Evolutionary conservation across 2,797 vertebrate species (phyloP), one percentile per base, ranked within the genome.

Genomic region (Falco cherrug): DNA sequence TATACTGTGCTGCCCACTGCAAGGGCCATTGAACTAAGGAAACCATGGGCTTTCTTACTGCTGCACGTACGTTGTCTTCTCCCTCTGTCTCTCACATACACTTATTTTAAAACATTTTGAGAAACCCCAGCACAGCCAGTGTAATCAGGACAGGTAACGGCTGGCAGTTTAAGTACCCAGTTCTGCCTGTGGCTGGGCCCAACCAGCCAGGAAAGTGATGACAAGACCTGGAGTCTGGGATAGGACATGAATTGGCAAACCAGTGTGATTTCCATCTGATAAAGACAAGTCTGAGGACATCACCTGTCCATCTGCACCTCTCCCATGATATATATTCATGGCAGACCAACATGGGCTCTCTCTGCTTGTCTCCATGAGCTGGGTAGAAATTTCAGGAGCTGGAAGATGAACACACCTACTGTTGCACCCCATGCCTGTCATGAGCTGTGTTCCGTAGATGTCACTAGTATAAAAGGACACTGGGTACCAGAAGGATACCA

Each of bases 1-100:
- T 82, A 83, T 4, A 73, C 76, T 41, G 31, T 84, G 69, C 60
- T 96, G 90, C 89, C 95, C 82, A 85, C 64, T 83, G 87, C 56
- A 84, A 95, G 61, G 41, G 54, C 50, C 77, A 64, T 67, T 87
- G 86, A 95, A 61, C 56, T 61, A 31, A 85, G 84, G 69, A 86
- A 63, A 76, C 69, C 37, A 5, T 6, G 43, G 47, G 73, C 12
- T 91, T 39, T 90, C 90, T 54, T 77, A 20, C 53, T 33, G 43
- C 47, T 86, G 61, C 68, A 31, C n/a, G 28, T 19, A 47, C 26
- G 19, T 1, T 9, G 50, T 64, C 64, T 82, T 65, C 64, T 59
- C 78, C 51, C 45, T 53, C 69, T 35, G 24, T 13, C 43, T 60
- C n/a, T 73, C 29, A 15, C 3, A 15, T 8, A 31, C 14, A 22